phyloP scores from a whole-genome alignment of 2,888 invertebrate species.

The Nipponacmea schrenckii region DNA sequence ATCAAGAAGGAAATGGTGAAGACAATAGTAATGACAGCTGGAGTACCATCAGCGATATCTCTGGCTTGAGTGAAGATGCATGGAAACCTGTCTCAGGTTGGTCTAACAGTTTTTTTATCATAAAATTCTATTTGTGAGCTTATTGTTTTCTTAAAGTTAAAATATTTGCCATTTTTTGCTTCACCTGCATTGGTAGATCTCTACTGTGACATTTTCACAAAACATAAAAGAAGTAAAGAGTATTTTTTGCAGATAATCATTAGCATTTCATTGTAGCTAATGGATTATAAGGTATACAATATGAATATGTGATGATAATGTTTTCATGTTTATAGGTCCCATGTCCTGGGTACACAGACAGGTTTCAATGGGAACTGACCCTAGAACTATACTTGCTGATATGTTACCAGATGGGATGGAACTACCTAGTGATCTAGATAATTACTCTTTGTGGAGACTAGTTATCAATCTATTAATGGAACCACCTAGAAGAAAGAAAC shows the following conservation, averaged over 20 bases:
- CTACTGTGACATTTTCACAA: too few species aligned
- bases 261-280: too few species aligned
- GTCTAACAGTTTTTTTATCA: too few species aligned
- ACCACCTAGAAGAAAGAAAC: constrained; percentile 78
- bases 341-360: constrained; percentile 70
- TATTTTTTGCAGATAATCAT: too few species aligned
- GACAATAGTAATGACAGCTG: constrained; percentile 34
- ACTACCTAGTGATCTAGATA: constrained; percentile 58
- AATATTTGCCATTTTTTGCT: too few species aligned
- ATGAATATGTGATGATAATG: too few species aligned
- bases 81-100: constrained; percentile 76
- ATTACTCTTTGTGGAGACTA: constrained; percentile 72
- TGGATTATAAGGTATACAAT: too few species aligned
- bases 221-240: too few species aligned
- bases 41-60: constrained; percentile 73
- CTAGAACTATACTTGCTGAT: constrained; percentile 74
- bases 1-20: constrained; percentile 8
- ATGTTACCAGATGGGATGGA: constrained; percentile 74
- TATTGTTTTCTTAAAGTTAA: too few species aligned
- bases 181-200: too few species aligned
- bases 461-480: constrained; percentile 77
- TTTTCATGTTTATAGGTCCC: constrained; percentile 45
- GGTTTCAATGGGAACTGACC: constrained; percentile 77
- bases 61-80: constrained; percentile 75
- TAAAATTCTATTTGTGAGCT: too few species aligned